phyloP scores from a whole-genome alignment of 2,888 invertebrate genomes.

The Microctonus brassicae region DNA sequence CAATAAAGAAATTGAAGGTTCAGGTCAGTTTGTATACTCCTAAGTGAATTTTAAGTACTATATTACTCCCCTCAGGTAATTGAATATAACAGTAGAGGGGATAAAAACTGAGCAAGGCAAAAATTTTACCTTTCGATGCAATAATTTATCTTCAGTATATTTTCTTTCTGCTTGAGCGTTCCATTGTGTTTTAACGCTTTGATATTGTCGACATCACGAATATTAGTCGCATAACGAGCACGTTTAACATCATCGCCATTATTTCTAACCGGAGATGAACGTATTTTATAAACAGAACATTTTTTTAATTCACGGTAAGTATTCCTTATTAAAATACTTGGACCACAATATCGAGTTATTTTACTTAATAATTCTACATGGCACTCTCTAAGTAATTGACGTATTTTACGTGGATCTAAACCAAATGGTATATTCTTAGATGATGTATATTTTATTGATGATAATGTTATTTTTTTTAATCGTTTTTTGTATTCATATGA shows the following conservation, averaged over 20 bases:
- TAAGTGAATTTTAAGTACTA: too few relatives aligned
- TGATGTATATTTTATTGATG: not conserved
- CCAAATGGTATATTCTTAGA: not conserved
- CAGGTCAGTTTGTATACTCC: too few relatives aligned
- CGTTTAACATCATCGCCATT: not conserved
- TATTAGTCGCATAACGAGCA: not conserved
- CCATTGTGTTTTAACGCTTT: too few relatives aligned
- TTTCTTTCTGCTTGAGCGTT: too few relatives aligned
- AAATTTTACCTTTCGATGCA: too few relatives aligned
- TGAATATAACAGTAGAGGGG: too few relatives aligned
- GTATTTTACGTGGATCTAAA: slow-evolving; percentile 23
- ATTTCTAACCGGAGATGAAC: not conserved
- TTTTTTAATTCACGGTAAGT: not conserved
- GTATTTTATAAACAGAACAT: not conserved
- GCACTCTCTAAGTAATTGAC: slow-evolving; percentile 16
- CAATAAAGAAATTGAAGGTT: too few relatives aligned
- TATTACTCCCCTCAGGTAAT: too few relatives aligned
- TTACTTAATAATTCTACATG: not conserved
- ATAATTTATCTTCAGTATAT: too few relatives aligned
- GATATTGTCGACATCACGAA: not conserved
- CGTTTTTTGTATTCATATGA: not conserved
- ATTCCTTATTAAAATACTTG: not conserved
- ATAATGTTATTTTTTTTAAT: not conserved
- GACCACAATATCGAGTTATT: not conserved
- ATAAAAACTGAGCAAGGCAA: too few relatives aligned